Base-by-base conservation (phyloP, 1,140 invertebrate species). In the Calosoma granatense region DNA sequence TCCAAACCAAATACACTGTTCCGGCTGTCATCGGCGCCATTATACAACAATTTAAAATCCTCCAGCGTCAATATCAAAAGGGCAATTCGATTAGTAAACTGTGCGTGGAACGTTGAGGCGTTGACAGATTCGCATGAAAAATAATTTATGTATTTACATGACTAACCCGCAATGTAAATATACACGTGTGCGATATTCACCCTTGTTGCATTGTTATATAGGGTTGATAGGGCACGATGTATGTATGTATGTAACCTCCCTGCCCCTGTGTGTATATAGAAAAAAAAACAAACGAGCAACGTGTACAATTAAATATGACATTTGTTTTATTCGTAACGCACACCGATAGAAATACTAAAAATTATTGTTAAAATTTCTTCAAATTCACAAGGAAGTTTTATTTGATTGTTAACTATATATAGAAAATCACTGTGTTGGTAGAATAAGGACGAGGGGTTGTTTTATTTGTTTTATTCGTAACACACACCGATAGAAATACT, bases 81-180 rank as follows among this genome's bases (percentile, higher is more conserved):
- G 15, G 41, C 41, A 11, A 47, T 47, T 12, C 15, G 41, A 9
- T 36, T 36, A 36, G 6, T 36, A 36, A n/a, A 9, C n/a, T 36
- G 6, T 36, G n/a, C n/a, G n/a, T 36, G n/a, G n/a, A 36, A n/a
- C 26, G 41, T 12, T 17, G 41, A 47, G 17, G 9, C 15, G 41
- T 47, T 47, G 41, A 47, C 41, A 47, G 6, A 47, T 47, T 17
- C 17, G 17, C 41, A 47, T 47, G 41, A 47, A 47, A 47, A 47
- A 12, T 47, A 17, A 47, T 47, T 47, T 47, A 47, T 47, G 15
- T 47, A 47, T 47, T 47, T 47, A 47, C 41, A 47, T 4, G 9
- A 17, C 41, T 47, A 47, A 47, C 41, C 41, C 41, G 41, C 15
- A 36, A 36, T 36, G 26, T 36, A 36, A 36, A 36, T 36, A 36